phyloP scores from a whole-genome alignment of 2,113 vertebrate species.

The Actenoides lindsayi region DNA sequence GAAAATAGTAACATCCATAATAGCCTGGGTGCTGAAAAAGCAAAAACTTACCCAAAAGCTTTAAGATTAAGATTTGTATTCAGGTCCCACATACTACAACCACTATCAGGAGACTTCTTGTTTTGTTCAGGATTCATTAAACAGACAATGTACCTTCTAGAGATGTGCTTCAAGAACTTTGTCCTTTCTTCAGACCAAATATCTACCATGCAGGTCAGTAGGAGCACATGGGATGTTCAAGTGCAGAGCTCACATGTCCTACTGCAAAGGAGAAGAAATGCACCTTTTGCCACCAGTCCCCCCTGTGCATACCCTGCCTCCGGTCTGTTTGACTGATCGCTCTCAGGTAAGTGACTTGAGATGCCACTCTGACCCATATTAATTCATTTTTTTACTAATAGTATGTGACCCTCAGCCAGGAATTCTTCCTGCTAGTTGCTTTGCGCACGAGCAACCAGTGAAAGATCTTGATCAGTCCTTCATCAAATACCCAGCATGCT shows the following conservation, averaged over 20 bases:
- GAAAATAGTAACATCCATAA: neutral
- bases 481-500: neutral
- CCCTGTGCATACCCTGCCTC: neutral
- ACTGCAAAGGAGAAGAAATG: neutral
- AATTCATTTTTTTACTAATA: neutral
- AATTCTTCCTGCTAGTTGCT: neutral
- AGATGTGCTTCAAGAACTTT: neutral
- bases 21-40: neutral
- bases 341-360: neutral
- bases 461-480: neutral
- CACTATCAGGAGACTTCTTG: neutral
- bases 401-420: neutral
- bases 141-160: neutral
- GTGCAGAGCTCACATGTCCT: too few relatives aligned
- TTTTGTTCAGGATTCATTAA: neutral
- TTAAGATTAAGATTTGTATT: neutral
- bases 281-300: neutral
- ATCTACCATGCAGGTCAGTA: neutral
- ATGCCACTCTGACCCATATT: neutral
- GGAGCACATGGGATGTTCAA: neutral
- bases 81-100: neutral
- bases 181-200: neutral
- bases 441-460: fast-evolving
- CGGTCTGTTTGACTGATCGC: neutral
- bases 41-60: neutral